Base-by-base conservation (phyloP, 2,888 invertebrate genomes). In the Eurytoma adleriae region DNA sequence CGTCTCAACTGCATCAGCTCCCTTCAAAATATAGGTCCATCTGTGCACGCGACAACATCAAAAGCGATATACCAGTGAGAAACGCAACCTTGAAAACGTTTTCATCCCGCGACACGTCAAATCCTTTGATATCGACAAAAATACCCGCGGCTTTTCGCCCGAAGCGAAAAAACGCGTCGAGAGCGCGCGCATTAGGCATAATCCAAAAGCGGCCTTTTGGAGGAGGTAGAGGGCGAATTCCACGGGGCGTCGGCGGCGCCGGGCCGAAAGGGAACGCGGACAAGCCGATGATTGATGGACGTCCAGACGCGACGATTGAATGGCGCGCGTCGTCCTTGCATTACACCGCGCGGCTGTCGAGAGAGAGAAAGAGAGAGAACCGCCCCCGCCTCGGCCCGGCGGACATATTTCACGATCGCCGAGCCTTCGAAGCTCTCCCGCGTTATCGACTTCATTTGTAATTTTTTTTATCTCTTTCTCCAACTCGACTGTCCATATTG, bases 381-480 rank as follows among this genome's bases (percentile, higher is more conserved):
- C 30, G n/a, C n/a, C n/a, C n/a, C 4, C 30, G 30, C 4, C 30
- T 2, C 30, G 3, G 30, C 30, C 30, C 30, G 4, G 56, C 56
- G 64, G 59, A 50, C 57, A 52, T 67, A 67, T 66, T 67, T 59
- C 59, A 59, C 61, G 70, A 57, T 30, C 30, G 4, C 30, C 30
- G 30, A 30, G 30, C 30, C 12, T 52, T 50, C 52, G 52, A 12
- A 52, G 7, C 52, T 5, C 16, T 2, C 52, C 1, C 52, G 74
- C 71, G 75, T 71, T 61, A 80, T 76, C 70, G 79, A 71, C 71
- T 75, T 79, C 70, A 75, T 79, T 79, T 79, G 59, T 75, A 70
- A 75, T 27, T 54, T 71, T 79, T 64, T 78, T 24, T 72, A 50
- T 54, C 52, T 0, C 40, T 27, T 14, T 20, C 16, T 18, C 4